Evolutionary conservation across 2,888 invertebrate species (phyloP), one percentile per base, ranked within the genome.

Genomic region (Macropis europaea): DNA sequence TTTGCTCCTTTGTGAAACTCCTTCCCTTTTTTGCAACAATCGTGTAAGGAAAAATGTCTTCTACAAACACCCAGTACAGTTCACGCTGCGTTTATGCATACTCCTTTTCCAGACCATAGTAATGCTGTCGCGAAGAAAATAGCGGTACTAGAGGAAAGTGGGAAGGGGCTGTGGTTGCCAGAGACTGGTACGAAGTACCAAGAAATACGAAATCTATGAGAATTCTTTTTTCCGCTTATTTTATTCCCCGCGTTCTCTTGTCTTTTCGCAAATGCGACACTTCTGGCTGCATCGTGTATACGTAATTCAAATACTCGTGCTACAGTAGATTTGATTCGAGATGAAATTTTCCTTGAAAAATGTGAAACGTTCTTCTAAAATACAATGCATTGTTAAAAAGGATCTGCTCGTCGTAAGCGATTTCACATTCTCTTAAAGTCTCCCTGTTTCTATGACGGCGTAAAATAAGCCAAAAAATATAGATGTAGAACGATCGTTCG

Each of bases 21-120:
- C 9, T 24, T n/a, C n/a, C 1, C 6, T 42, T 40, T 64, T 50
- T 52, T 24, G 43, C 5, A 15, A 22, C 40, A 54, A 66, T 48
- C 17, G 47, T 17, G 22, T 24, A 48, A 17, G 48, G 47, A 59
- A 66, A 66, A 66, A 38, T 66, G 48, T 53, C 40, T 66, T 59
- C 30, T 42, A 13, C 40, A 22, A 70, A 57, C 40, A 66, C 57
- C 13, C 69, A 53, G 40, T 66, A 66, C 59, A 17, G 59, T 66
- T 66, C 47, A 48, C 52, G 40, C 38, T 66, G 43, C 68, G 64
- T 68, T 68, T 68, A 56, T 63, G 68, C 63, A 34, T 32, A 26
- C 42, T 32, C 24, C 13, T 57, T 52, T 45, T 26, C 24, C 19
- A 28, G 48, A 40, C 26, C 45, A 34, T 17, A n/a, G 57, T 22